Evolutionary conservation across 2,113 vertebrate species (phyloP), one percentile per base, ranked within the genome.

Genomic region (Colaptes auratus): DNA sequence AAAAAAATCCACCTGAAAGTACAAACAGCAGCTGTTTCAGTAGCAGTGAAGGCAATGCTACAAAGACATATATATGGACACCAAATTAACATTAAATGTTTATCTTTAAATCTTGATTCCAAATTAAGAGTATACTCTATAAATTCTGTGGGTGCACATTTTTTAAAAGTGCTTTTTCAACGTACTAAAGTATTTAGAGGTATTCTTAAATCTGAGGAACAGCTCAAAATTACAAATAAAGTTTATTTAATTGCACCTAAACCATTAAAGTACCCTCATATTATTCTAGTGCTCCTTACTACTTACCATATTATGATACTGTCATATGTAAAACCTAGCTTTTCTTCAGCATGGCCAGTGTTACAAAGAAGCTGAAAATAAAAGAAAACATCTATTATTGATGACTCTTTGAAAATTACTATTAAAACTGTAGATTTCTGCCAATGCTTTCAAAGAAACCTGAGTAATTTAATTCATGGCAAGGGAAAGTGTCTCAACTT

Each of bases 271-370:
- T 15, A 48, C 27, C 6, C 12, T 24, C 60, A 6, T 12, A 82
- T 4, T 75, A 7, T 10, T 71, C 7, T 25, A 73, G 39, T 17
- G 28, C 14, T 52, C 21, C 67, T 70, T 48, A 59, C 4, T 50
- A 98, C 98, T 99, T 98, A 99, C 99, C 99, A 99, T 97, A 99
- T 98, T 92, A 99, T 99, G 95, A 99, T 99, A 98, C 99, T 98
- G 97, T 99, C 99, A 92, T 99, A 98, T 9, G 99, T 99, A 98
- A 99, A 99, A 76, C 99, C 99, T 97, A 99, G 97, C 93, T 98
- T 99, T 96, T 99, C 99, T 97, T 99, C 99, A 86, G 97, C 98
- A 96, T 99, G 98, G 88, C 98, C 98, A 96, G 98, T 97, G 90
- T 98, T 99, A 98, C 98, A 99, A 96, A 99, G 98, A 97, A 99